A percentile compares a stretch with the other conserved stretches of the same genome.
These are phyloP conservation scores for Nothoprocta perdicaria DNA, from an alignment of 2,113 vertebrate species.

Conservation along the genomic window DNA sequence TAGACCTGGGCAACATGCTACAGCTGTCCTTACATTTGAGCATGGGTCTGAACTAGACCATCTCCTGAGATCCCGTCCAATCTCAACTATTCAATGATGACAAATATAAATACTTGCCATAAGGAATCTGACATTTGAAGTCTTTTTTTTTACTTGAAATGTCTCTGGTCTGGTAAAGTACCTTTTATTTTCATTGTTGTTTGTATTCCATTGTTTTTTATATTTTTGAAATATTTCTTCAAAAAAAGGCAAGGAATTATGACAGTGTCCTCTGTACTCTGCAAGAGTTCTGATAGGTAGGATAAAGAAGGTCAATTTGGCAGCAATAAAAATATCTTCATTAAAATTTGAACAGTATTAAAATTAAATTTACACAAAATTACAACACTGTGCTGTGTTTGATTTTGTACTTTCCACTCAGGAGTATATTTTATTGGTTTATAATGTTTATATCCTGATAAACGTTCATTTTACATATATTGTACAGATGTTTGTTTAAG, in stretches of 20 bases:
- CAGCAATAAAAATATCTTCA: neutral
- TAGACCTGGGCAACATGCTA: too few relatives aligned
- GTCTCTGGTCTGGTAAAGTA: neutral
- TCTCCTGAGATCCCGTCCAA: neutral
- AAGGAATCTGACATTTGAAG: neutral
- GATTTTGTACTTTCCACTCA: neutral
- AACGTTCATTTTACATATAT: neutral
- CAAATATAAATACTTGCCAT: neutral
- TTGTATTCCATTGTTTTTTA: neutral
- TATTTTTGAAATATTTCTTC: accelerated
- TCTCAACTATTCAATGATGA: neutral
- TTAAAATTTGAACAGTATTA: neutral
- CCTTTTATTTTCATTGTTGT: neutral
- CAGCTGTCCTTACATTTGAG: too few relatives aligned
- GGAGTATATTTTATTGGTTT: neutral
- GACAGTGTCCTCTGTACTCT: neutral
- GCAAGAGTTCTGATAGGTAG: neutral
- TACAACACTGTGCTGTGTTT: neutral
- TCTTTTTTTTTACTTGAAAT: neutral
- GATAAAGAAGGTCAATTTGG: neutral
- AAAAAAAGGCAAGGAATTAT: neutral
- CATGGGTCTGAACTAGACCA: neutral
- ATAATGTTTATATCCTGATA: neutral
- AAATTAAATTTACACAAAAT: neutral
- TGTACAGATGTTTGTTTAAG: neutral